Base-by-base conservation (phyloP, 2,797 vertebrate species). In the Chelidonichthys spinosus region DNA sequence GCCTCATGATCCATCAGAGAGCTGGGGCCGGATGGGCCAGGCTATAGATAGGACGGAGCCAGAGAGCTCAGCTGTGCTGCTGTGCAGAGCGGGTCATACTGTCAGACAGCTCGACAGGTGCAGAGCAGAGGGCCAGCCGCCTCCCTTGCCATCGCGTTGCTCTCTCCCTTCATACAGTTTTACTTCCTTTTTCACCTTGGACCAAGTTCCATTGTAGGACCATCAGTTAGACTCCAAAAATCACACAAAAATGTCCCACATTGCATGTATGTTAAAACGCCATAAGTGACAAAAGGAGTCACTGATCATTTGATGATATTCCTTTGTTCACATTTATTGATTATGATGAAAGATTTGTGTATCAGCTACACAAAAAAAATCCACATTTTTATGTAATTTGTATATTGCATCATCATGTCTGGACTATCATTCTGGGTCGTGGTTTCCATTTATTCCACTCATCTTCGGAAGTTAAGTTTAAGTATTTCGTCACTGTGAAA, bases 31-130 rank as follows among this genome's bases (percentile, higher is more conserved):
- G 80, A 87, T 79, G 74, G 86, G 78, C 84, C 84, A 64, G 67
- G 89, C 94, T 96, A 95, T 94, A 95, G 88, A 95, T 95, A 95
- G 95, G 89, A 83, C 84, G 78, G 85, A 93, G 89, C 92, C 90
- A 82, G 86, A 84, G 85, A 89, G 86, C 90, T 94, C 92, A 94
- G 93, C 93, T 94, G 92, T 87, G 90, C 90, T 78, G 72, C 90
- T 92, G 83, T 92, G 87, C 83, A 76, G 89, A 87, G 86, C 86
- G 82, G 90, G 90, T 93, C 92, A 93, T 71, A 69, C 84, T 88
- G 90, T 91, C 91, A 89, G 92, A 92, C 91, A 83, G 76, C 74
- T 87, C 81, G 78, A 94, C 94, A 94, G 93, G 93, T 94, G 94
- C 92, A 90, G 84, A 76, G 62, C 65, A 81, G 50, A 49, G 72